A percentile compares a stretch with the other conserved stretches of the same genome.
Evolutionary conservation across 2,113 vertebrate species (phyloP).

Genomic region (Lagopus leucura): DNA sequence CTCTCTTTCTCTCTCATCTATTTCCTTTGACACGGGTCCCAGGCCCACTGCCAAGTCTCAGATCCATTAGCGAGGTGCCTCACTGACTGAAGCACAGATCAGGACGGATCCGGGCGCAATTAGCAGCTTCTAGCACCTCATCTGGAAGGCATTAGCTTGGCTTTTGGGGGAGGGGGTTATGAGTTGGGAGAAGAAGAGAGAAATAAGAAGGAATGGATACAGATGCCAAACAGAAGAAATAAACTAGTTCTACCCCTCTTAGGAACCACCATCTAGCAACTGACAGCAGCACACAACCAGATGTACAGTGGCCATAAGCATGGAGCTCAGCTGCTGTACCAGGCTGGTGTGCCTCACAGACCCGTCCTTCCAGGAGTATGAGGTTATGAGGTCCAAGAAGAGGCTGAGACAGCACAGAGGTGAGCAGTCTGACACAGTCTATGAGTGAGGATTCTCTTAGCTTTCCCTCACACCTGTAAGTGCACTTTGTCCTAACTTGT

Average conservation of each 20-base stretch:
- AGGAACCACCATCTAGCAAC: slow-evolving; percentile 26
- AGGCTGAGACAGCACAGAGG: fast-evolving
- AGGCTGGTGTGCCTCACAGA: fast-evolving
- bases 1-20: slow-evolving; percentile 70
- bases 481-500: background rate
- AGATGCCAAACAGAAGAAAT: slow-evolving; percentile 77
- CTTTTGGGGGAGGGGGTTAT: slow-evolving; percentile 57
- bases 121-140: slow-evolving; percentile 85
- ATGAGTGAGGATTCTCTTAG: background rate
- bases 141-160: slow-evolving; percentile 84
- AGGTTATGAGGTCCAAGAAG: background rate
- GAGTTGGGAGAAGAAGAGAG: slow-evolving; percentile 43
- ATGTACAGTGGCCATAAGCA: background rate
- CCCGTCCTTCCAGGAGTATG: background rate
- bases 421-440: background rate
- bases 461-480: background rate
- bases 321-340: background rate
- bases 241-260: slow-evolving; percentile 66
- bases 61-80: slow-evolving; percentile 85
- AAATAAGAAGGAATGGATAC: slow-evolving; percentile 50
- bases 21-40: slow-evolving; percentile 82
- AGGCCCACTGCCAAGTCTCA: slow-evolving; percentile 83
- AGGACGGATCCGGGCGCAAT: slow-evolving; percentile 79
- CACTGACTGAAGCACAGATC: slow-evolving; percentile 85
- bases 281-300: background rate